Evolutionary conservation across 1,140 invertebrate species (phyloP), one percentile per base, ranked within the genome.

Genomic region (Eubasilissa regina): DNA sequence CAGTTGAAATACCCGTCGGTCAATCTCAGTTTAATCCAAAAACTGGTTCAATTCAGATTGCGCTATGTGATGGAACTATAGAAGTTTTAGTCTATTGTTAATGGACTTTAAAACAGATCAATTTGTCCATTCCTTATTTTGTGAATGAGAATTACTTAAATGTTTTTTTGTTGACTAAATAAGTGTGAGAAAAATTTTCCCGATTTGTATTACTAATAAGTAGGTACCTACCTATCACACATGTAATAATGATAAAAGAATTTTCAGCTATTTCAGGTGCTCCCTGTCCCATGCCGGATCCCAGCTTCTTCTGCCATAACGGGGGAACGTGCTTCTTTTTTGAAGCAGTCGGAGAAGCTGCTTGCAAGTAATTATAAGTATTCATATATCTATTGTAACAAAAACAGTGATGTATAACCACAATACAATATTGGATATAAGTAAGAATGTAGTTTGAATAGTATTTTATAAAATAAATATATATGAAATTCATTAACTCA

Each of bases 241-340:
- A 35, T 35, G 25, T 35, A 35, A 3, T 35, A 35, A 35, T 35
- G 25, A 35, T 3, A 35, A 35, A 35, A 35, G 1, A 8, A 3
- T 21, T 73, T 74, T 64, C 72, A 79, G 77, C 68, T 51, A 44
- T 55, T 35, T 58, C 66, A 84, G 92, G 92, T 80, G 90, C 91
- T 78, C 92, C 92, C 72, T 94, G 93, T 87, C 93, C 93, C 60
- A 92, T 92, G 87, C 87, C 91, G 56, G 86, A 88, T 75, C 87
- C 87, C 7, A 85, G 86, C 60, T 87, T 86, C 15, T 89, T 87
- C 87, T 96, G 94, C 88, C 92, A 95, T 87, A 95, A 96, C 85
- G 94, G 94, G 83, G 94, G 95, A 86, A 94, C 93, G 77, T 96
- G 95, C 88, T 91, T 93, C 85, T 94, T 93, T 89, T 94, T 95